Evolutionary conservation across 2,797 vertebrate genomes (phyloP).

Genomic region (Somateria mollissima): DNA sequence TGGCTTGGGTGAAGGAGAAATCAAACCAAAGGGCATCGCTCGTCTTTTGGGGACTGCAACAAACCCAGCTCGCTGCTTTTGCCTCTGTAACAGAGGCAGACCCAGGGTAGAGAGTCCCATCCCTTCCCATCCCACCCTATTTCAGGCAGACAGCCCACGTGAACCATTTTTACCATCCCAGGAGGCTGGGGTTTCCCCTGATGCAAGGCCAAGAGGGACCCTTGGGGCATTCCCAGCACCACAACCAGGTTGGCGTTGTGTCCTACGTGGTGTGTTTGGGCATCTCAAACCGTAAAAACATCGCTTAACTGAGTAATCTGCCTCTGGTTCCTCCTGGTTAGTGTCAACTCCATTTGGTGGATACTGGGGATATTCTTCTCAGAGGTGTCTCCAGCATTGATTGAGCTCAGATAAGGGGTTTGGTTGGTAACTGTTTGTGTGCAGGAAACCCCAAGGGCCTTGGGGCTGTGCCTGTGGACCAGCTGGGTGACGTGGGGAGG

Average conservation of each 20-base stretch:
- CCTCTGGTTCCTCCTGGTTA: background rate
- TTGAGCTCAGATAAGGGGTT: background rate
- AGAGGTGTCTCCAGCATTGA: background rate
- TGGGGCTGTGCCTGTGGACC: background rate
- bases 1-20: background rate
- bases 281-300: background rate
- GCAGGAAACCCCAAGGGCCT: background rate
- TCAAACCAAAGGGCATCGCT: background rate
- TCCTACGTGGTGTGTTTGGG: background rate
- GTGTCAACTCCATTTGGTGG: background rate
- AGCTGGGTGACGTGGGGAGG: accelerated
- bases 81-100: background rate
- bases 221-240: background rate
- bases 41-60: background rate
- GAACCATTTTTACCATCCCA: background rate
- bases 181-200: background rate
- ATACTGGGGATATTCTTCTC: background rate
- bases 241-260: background rate
- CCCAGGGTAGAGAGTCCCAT: background rate
- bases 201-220: background rate
- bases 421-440: background rate
- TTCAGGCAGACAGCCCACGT: background rate
- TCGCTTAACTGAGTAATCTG: background rate
- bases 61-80: background rate
- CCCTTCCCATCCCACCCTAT: background rate